Base-by-base conservation (phyloP, 2,888 invertebrate species). In the Oeneis ivallda region DNA sequence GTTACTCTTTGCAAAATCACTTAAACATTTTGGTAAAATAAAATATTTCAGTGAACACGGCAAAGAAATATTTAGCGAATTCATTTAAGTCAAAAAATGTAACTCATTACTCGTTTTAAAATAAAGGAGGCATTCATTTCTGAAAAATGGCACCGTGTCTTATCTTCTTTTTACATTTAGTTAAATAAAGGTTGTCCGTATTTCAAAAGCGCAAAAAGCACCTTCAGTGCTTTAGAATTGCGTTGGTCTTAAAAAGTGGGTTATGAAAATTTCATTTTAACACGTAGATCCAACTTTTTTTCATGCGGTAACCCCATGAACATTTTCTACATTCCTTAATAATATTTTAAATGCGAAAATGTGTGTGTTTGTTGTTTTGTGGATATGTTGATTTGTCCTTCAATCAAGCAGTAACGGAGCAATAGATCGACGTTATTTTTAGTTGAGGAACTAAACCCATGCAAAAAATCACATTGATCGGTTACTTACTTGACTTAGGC, bases 41-140 rank as follows among this genome's bases (percentile, higher is more conserved):
- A 34, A 52, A 52, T 32, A 34, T 53, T 56, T 56, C 56, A 41
- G 19, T 41, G 19, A 43, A 41, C 15, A 19, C 17, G 26, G 41
- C 39, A 41, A 56, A 37, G 56, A 17, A 26, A 41, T 41, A 41
- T 41, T 15, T 58, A 7, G 10, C 15, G 32, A 34, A 59, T 47
- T 59, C 9, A 37, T 47, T 17, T 47, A n/a, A 34, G n/a, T 34
- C 47, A 43, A 59, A 47, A 34, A 58, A 59, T 47, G n/a, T n/a
- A n/a, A n/a, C n/a, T 39, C 54, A 47, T 47, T 47, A 47, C 58
- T 32, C 58, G 59, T 37, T 59, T 47, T 17, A 15, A 49, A 47
- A 49, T 59, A 49, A 59, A 59, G 37, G 47, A 59, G 59, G 34
- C 47, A 49, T 49, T 59, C 59, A 49, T 59, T 59, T 59, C 47